Base-by-base conservation (phyloP, 1,140 invertebrate genomes). In the Mya arenaria region DNA sequence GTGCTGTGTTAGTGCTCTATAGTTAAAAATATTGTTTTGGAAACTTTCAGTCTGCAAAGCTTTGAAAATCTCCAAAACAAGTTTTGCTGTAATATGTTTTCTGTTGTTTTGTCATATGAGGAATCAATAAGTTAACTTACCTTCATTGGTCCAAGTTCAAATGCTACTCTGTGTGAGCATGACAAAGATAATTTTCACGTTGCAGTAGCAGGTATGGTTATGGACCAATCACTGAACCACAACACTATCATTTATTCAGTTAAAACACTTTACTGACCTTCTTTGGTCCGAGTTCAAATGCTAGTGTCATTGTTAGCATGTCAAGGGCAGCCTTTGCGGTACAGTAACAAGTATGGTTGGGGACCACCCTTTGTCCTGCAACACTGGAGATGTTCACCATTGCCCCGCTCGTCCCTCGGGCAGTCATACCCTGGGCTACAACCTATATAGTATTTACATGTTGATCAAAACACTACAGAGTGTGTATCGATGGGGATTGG, bases 301-400 rank as follows among this genome's bases (percentile, higher is more conserved):
- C 97, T 94, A 97, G 95, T 0, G 94, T 94, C 86, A 95, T 95
- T 19, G 92, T 94, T 6, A 95, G 65, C 55, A 92, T 91, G 84
- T 95, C 95, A 0, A 95, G 73, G 8, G 94, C 95, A n/a, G 90
- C 94, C 89, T 95, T 95, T 0, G 94, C 92, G 4, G 90, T 92
- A 91, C 95, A 95, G 90, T 98, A 98, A 25, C 95, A 94, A 0
- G 95, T 88, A 90, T 97, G 97, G 86, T 97, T 95, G 41, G 92
- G 91, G 19, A 98, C 90, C 25, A 96, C 97, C 41, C 94, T 94
- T 85, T 95, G 86, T 0, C 94, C 89, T 5, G 91, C 92, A 90
- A 97, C 95, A 6, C 97, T 97, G 0, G 97, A 98, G n/a, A 98
- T 91, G 89, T 98, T 98, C 0, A 98, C 97, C 84, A 98, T 97